Evolutionary conservation across 2,888 invertebrate genomes (phyloP).

Genomic region (Amphipyra tragopoginis): DNA sequence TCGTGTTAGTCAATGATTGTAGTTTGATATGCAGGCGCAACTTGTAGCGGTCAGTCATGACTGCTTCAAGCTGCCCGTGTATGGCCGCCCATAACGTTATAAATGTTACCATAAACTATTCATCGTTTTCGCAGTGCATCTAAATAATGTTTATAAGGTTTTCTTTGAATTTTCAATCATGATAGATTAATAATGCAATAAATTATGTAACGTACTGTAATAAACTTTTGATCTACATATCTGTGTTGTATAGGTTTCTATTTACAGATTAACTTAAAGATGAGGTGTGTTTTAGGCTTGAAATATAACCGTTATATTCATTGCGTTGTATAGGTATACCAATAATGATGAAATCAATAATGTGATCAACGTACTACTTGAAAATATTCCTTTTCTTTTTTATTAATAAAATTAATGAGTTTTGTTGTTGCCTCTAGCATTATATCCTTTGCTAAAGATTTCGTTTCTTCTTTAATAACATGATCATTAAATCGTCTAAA

Average conservation of each 20-base stretch:
- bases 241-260: constrained; percentile 10
- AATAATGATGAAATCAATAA: constrained; percentile 1
- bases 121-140: not conserved
- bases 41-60: too few relatives aligned
- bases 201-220: constrained; percentile 13
- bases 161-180: not conserved
- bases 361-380: not conserved
- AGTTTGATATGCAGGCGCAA: too few relatives aligned
- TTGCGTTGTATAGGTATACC: not conserved
- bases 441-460: constrained; percentile 32
- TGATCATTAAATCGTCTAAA: constrained; percentile 29
- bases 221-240: constrained; percentile 14
- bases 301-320: not conserved
- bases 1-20: too few relatives aligned
- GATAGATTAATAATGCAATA: constrained; percentile 1
- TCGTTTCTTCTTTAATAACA: constrained; percentile 2
- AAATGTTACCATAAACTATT: not conserved
- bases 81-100: not conserved
- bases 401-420: constrained; percentile 72
- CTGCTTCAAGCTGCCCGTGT: too few relatives aligned
- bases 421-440: constrained; percentile 68
- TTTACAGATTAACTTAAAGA: constrained; percentile 16
- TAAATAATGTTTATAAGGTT: not conserved
- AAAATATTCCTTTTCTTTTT: constrained; percentile 73
- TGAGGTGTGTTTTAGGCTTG: constrained; percentile 2